Evolutionary conservation across 2,888 invertebrate species (phyloP), one percentile per base, ranked within the genome.

Genomic region (Nysson spinosus): DNA sequence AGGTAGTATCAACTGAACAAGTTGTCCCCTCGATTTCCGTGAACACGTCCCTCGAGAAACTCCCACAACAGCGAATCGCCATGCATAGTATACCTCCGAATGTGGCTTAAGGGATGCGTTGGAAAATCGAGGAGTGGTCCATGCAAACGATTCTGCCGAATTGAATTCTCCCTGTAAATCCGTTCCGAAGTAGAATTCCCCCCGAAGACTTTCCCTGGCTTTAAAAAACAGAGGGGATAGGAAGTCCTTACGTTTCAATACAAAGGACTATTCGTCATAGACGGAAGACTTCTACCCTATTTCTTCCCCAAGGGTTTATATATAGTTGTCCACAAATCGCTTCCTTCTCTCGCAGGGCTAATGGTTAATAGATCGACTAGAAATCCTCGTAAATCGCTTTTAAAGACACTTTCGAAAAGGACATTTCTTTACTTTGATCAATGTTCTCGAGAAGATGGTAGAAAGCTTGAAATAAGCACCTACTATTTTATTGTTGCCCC

Each of bases 301-400:
- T 19, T 24, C 49, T 42, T 42, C 54, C 64, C 54, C 7, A 14
- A 55, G 68, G 57, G 46, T 51, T 65, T 65, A 54, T 60, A 55
- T 37, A 34, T 32, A 54, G 34, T 16, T 55, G 47, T 44, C 52
- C 72, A 49, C 66, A 54, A 66, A 60, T 63, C 60, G 56, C 26
- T 69, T 63, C 35, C 44, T 47, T 30, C 43, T 47, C 14, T 24
- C 30, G 16, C 67, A 22, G 46, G 24, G 19, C 56, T 72, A 50
- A 72, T 67, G 67, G 55, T 70, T 70, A 64, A 69, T 72, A 54
- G 57, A 73, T 72, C 55, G 30, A 43, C 19, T 11, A 24, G 40
- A 32, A 28, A 62, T 65, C 62, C 49, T 55, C 44, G 26, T 30
- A 55, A 62, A 62, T 40, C 55, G 24, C 19, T 43, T 43, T 26